These are phyloP conservation scores for Gymnothorax javanicus DNA, from an alignment of 2,797 vertebrate species.

Conservation along the genomic window DNA sequence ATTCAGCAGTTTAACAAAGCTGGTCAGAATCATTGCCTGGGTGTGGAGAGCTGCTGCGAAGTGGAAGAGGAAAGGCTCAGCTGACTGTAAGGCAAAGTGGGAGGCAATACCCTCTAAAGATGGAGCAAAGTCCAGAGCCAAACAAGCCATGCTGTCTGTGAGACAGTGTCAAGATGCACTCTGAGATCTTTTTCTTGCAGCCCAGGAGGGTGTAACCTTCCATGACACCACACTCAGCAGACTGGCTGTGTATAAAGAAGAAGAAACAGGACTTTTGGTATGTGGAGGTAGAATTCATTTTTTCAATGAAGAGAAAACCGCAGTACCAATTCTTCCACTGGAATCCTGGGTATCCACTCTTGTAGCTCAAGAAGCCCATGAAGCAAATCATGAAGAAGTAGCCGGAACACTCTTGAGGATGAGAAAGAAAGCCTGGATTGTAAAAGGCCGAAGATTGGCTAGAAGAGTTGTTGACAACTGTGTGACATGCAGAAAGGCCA, in stretches of 20 bases:
- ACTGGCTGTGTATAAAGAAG: conserved; percentile 31
- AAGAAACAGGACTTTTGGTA: conserved; percentile 25
- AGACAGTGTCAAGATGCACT: conserved; percentile 28
- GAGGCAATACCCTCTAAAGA: background rate
- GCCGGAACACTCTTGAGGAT: conserved; percentile 40
- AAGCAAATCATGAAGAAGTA: conserved; percentile 36
- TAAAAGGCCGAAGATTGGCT: background rate
- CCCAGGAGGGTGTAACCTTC: conserved; percentile 19
- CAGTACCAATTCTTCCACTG: conserved; percentile 31
- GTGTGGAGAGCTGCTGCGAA: conserved; percentile 25
- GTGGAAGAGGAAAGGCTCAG: background rate
- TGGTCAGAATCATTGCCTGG: conserved; percentile 34
- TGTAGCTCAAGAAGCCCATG: conserved; percentile 38
- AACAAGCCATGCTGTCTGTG: conserved; percentile 11
- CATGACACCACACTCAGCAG: conserved; percentile 24
- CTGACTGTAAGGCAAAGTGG: background rate
- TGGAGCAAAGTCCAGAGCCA: background rate
- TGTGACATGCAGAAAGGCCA: conserved; percentile 25
- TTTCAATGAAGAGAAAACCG: conserved; percentile 35
- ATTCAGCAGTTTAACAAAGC: conserved; percentile 27
- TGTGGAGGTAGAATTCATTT: conserved; percentile 39
- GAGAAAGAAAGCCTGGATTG: conserved; percentile 29
- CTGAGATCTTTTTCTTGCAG: conserved; percentile 27
- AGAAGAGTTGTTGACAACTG: conserved; percentile 21
- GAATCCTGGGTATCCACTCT: conserved; percentile 31